Percentiles rank a stretch among this genome's conserved stretches.
These are phyloP conservation scores for Apotomis betuletana DNA, from an alignment of 2,888 invertebrate genomes.

Conservation along the genomic window DNA sequence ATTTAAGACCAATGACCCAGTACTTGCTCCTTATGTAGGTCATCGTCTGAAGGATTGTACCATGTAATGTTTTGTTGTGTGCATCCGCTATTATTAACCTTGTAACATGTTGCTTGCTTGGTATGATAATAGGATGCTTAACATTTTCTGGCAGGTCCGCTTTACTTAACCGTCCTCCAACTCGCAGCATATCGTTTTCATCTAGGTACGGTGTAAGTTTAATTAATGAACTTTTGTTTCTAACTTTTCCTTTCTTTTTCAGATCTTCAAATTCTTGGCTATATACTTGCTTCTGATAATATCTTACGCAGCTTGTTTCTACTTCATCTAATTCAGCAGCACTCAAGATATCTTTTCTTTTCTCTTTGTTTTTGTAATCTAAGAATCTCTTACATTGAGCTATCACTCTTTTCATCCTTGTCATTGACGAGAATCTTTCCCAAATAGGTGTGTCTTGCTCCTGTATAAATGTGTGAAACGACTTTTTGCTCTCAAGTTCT, in stretches of 20 bases:
- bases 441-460: slow-evolving; percentile 7
- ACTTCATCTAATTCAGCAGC: too few relatives aligned
- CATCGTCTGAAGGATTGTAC: slow-evolving; percentile 21
- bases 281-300: too few relatives aligned
- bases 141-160: slow-evolving; percentile 12
- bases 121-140: slow-evolving; percentile 45
- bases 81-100: slow-evolving; percentile 41
- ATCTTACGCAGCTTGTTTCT: too few relatives aligned
- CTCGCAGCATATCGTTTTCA: neutral
- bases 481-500: too few relatives aligned
- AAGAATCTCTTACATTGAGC: too few relatives aligned
- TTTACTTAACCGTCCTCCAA: slow-evolving; percentile 42
- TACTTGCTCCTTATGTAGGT: slow-evolving; percentile 19
- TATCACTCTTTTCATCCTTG: too few relatives aligned
- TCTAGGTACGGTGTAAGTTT: slow-evolving; percentile 40
- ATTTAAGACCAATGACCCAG: slow-evolving; percentile 16
- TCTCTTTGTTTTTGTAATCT: too few relatives aligned
- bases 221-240: slow-evolving; percentile 24
- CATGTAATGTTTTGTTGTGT: slow-evolving; percentile 41
- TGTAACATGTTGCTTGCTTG: slow-evolving; percentile 30
- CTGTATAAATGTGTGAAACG: slow-evolving; percentile 6
- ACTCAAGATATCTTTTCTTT: too few relatives aligned
- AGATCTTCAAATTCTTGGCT: slow-evolving; percentile 12
- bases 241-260: slow-evolving; percentile 5
- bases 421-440: neutral